These are phyloP conservation scores for Crotalus helleri DNA, from an alignment of 2,113 vertebrate genomes.

Conservation along the genomic window DNA sequence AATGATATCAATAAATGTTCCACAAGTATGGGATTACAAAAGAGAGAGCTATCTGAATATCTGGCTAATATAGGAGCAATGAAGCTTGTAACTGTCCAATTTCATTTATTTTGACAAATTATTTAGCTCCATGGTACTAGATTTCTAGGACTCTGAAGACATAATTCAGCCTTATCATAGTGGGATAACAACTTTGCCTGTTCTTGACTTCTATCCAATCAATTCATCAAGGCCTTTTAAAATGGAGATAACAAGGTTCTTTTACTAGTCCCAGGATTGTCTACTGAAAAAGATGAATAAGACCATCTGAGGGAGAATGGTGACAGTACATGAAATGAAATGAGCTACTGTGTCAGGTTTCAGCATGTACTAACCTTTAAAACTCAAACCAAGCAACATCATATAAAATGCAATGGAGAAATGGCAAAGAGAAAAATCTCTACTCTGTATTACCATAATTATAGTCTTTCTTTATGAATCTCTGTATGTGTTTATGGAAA, in stretches of 20 bases:
- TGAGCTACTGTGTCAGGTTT: not conserved
- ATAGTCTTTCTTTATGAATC: not conserved
- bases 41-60: not conserved
- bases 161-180: not conserved
- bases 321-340: slow-evolving; percentile 17
- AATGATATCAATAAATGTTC: not conserved
- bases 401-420: not conserved
- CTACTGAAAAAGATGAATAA: slow-evolving; percentile 27
- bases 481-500: not conserved
- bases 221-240: not conserved
- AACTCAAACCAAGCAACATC: not conserved
- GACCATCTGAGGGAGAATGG: not conserved
- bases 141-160: not conserved
- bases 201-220: not conserved
- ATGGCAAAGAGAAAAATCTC: not conserved
- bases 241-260: not conserved
- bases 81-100: not conserved
- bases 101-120: not conserved
- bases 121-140: not conserved
- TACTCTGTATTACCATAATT: not conserved
- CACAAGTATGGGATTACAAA: not conserved
- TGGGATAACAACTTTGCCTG: not conserved
- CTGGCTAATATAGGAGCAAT: not conserved
- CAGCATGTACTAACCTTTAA: not conserved
- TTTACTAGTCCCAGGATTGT: not conserved